These are phyloP conservation scores for Apocheima hispidaria DNA, from an alignment of 2,888 invertebrate genomes.

Conservation along the genomic window DNA sequence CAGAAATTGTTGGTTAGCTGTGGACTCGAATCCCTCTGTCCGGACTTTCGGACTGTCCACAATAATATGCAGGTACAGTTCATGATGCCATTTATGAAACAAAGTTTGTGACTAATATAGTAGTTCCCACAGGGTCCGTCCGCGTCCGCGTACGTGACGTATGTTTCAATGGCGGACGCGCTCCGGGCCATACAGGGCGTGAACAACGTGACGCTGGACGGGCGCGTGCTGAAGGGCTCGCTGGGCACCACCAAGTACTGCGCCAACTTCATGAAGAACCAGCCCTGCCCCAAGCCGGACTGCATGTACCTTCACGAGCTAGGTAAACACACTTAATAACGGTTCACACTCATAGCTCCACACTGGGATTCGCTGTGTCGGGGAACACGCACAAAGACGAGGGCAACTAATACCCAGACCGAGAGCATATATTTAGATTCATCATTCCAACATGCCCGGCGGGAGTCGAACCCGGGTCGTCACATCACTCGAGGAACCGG, in stretches of 20 bases:
- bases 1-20: no score
- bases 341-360: no score
- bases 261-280: conserved; percentile 99
- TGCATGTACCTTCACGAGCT: conserved; percentile 99
- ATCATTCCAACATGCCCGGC: no score
- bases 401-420: no score
- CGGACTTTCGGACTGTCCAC: background rate
- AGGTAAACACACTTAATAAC: conserved; percentile 82
- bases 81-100: background rate
- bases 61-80: no score
- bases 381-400: no score
- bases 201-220: conserved; percentile 98
- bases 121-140: conserved; percentile 88
- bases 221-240: conserved; percentile 98
- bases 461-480: no score
- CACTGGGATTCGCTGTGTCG: no score
- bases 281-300: conserved; percentile 98
- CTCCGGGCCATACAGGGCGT: conserved; percentile 98
- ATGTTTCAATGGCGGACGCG: conserved; percentile 95
- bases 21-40: no score
- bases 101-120: conserved; percentile 14
- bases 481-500: no score
- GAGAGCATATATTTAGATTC: no score
- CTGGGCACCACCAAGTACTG: conserved; percentile 99
- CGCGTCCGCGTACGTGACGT: conserved; percentile 99